Base-by-base conservation (phyloP, 2,113 vertebrate species). In the Elaphurus davidianus region DNA sequence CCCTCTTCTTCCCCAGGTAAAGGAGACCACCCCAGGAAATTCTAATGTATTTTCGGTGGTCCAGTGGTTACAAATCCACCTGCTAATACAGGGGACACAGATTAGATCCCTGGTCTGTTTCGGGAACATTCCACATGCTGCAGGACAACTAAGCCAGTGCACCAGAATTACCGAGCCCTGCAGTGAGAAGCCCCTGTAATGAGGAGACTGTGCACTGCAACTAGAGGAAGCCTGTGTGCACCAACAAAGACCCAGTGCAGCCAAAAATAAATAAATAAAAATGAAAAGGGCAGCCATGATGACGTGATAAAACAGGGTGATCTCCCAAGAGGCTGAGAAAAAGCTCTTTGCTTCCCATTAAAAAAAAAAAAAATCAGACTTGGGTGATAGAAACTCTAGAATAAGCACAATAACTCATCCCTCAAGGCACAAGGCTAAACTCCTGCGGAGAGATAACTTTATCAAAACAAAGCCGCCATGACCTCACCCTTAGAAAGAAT, bases 401-500 rank as follows among this genome's bases (percentile, higher is more conserved):
- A 36, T 79, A 85, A 90, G 23, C 60, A 55, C 57, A 71, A 79
- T 64, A 94, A 84, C n/a, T 87, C 81, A 82, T 64, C 59, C 83
- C 55, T 74, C 71, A 94, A 83, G 55, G 7, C 30, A 60, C 82
- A 94, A 79, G 81, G 40, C 55, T 76, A 90, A 92, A 64, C 17
- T 23, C 76, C 19, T 4, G 21, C 30, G 25, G 15, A 93, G 74
- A 94, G 33, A 64, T 10, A n/a, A 79, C 76, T 93, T 87, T 47
- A 90, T 97, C 25, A 79, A 33, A 90, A 90, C 71, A 78, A 67
- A 94, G 33, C 55, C 0, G 1, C 33, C 47, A 54, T n/a, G 81
- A 54, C 60, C 33, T 96, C 50, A 79, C 52, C 64, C 57, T 94
- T 85, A 55, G 57, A 91, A 93, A 94, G 57, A 91, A 96, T 89